Evolutionary conservation across 2,113 vertebrate species (phyloP), one percentile per base, ranked within the genome.

Genomic region (Euleptes europaea): DNA sequence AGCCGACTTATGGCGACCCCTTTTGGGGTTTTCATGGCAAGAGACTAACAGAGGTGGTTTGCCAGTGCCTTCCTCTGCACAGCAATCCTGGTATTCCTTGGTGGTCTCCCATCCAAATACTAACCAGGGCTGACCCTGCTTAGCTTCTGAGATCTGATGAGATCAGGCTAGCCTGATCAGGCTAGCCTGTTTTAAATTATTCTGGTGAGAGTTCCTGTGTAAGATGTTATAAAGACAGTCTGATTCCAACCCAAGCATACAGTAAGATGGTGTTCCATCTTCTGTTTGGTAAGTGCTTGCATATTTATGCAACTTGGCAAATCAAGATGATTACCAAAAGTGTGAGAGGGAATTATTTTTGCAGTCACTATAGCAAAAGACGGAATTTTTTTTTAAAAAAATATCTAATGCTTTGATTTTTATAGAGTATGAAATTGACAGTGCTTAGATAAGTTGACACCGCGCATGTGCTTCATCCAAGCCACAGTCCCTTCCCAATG

Each of bases 401-500:
- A 47, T 47, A 76, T 57, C 14, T 19, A 74, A 74, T 47, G 42
- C 23, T 74, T n/a, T n/a, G 5, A n/a, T 8, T 76, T 76, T n/a
- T 76, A 44, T 9, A 54, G 17, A 33, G 31, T 54, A 5, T 76
- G 74, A 51, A 33, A 49, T 3, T 13, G 19, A 31, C 0, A 11
- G 14, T 31, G 42, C 72, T 5, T 44, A 74, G 42, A 13, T 74
- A 57, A 44, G 21, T 71, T 42, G 40, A 21, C 40, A 73, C 11
- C 21, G 3, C 33, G 9, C 12, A 73, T n/a, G n/a, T n/a, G n/a
- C 86, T 82, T 94, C 92, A 90, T 40, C 90, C 86, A 70, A 70
- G 49, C 65, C 82, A 86, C 26, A 85, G 76, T 54, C 82, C 78
- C 81, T 84, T 91, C 71, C 76, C 85, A 89, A 86, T 78, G 85